These are phyloP conservation scores for Callithrix jacchus DNA, from an alignment of 2,113 vertebrate genomes.

Conservation along the genomic window DNA sequence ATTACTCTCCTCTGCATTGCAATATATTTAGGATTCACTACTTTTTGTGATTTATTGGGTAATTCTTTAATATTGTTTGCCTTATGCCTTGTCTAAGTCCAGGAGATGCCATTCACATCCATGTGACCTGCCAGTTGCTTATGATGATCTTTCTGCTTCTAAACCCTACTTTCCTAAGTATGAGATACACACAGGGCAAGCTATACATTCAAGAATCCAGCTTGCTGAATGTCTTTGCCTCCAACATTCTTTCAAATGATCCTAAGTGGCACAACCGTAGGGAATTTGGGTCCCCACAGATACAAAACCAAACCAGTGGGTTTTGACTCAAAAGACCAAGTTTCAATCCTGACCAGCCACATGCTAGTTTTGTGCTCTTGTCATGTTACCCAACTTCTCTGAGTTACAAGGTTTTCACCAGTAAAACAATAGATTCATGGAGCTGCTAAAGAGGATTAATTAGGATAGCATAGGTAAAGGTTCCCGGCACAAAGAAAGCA, in stretches of 20 bases:
- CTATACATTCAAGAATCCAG: background rate
- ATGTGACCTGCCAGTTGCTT: background rate
- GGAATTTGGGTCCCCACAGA: background rate
- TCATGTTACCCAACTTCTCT: background rate
- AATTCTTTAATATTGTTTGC: background rate
- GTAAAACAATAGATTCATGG: background rate
- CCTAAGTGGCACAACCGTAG: background rate
- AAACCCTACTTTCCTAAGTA: background rate
- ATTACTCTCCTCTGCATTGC: background rate
- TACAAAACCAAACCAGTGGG: background rate
- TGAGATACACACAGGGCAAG: background rate
- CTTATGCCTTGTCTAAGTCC: background rate
- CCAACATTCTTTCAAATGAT: background rate
- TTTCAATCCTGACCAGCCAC: background rate
- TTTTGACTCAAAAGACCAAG: background rate
- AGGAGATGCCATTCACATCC: background rate
- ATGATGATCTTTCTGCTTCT: background rate
- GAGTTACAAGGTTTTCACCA: background rate
- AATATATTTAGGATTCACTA: background rate
- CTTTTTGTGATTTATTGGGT: background rate
- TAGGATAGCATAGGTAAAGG: background rate
- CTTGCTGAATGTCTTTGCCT: background rate
- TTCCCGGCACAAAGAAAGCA: background rate
- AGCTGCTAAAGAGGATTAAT: background rate
- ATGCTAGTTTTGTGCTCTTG: background rate